Evolutionary conservation across 2,888 invertebrate species (phyloP).

Genomic region (Pomacea canaliculata): DNA sequence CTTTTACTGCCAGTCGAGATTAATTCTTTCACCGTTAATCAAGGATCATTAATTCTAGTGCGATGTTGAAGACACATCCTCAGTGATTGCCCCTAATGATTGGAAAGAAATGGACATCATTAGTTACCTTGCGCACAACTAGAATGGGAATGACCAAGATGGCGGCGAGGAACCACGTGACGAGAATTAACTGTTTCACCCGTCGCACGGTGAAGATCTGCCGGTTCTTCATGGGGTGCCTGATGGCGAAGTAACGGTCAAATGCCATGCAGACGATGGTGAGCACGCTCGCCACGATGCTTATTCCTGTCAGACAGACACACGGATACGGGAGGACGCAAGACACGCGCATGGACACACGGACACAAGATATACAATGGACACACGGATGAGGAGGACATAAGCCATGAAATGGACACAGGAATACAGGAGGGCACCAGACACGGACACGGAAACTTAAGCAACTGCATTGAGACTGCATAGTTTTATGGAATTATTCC

Average conservation of each 20-base stretch:
- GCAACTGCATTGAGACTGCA: too few species aligned
- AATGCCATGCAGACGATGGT: slow-evolving; percentile 86
- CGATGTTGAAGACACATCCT: too few species aligned
- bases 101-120: too few species aligned
- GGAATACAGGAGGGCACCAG: too few species aligned
- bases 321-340: not conserved
- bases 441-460: too few species aligned
- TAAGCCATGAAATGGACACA: not conserved
- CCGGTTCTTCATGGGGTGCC: slow-evolving; percentile 80
- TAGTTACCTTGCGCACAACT: slow-evolving; percentile 69
- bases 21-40: too few species aligned
- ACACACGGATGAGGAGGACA: not conserved
- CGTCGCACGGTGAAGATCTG: slow-evolving; percentile 79
- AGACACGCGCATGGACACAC: not conserved
- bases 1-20: too few species aligned
- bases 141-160: slow-evolving; percentile 79
- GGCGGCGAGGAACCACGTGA: slow-evolving; percentile 78
- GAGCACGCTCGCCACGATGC: slow-evolving; percentile 83
- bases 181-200: slow-evolving; percentile 75
- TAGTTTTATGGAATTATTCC: too few species aligned
- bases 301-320: slow-evolving; percentile 56
- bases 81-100: too few species aligned
- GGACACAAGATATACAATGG: not conserved
- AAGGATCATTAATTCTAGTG: too few species aligned
- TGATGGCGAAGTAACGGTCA: slow-evolving; percentile 79